Conservation (phyloP, 2,888 invertebrate genomes). For the Catocala nupta region DNA sequence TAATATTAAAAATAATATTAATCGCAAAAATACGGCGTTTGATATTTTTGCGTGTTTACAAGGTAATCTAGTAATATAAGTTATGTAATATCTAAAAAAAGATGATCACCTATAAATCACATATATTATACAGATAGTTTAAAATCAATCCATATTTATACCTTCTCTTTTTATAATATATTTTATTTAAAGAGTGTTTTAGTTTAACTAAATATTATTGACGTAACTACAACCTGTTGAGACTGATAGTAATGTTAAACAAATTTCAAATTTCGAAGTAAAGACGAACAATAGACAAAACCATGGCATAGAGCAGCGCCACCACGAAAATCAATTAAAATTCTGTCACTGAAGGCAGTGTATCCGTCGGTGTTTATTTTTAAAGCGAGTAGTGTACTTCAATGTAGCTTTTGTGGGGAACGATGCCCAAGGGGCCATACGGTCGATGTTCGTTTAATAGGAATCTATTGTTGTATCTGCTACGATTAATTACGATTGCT, state of each 20-base stretch:
- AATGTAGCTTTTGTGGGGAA: slow-evolving; percentile 61
- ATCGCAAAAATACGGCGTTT: no score
- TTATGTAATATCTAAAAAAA: no score
- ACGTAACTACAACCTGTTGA: slow-evolving; percentile 12
- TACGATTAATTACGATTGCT: slow-evolving; percentile 56
- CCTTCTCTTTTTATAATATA: no score
- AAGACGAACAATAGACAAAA: slow-evolving; percentile 27
- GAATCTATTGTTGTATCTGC: slow-evolving; percentile 68
- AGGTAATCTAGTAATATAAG: no score
- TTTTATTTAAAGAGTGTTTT: no score
- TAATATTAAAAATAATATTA: no score
- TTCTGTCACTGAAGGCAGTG: slow-evolving; percentile 57
- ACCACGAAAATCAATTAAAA: slow-evolving; percentile 63
- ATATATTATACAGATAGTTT: no score
- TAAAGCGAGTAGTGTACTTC: slow-evolving; percentile 52
- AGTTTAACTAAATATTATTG: neutral
- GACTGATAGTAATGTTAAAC: slow-evolving; percentile 11
- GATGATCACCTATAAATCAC: no score
- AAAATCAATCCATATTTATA: no score
- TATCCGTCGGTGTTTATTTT: slow-evolving; percentile 63
- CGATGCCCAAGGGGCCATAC: slow-evolving; percentile 66
- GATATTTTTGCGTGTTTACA: no score
- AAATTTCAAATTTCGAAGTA: slow-evolving; percentile 18
- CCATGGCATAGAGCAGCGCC: slow-evolving; percentile 7
- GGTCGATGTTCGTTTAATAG: slow-evolving; percentile 73